Percentiles rank a stretch among this genome's conserved stretches.
Conservation (phyloP, 1,140 invertebrate genomes). For the Drosophila kanapiae region DNA sequence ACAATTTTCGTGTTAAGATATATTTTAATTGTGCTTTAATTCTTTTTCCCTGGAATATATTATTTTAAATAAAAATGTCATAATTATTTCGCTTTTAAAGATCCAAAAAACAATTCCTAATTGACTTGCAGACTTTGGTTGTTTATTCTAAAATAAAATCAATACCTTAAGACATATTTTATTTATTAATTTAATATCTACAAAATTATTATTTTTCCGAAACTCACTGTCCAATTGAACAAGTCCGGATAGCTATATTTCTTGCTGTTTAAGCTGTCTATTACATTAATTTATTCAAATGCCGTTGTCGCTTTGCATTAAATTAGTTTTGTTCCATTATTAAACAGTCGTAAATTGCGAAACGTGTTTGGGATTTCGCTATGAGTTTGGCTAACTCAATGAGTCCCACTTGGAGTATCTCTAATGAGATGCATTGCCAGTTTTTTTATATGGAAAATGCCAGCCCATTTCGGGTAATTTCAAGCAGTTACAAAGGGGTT, state of each 20-base stretch:
- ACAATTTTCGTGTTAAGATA: too few relatives aligned
- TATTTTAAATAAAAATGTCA: too few relatives aligned
- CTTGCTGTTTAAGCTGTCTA: slow-evolving; percentile 69
- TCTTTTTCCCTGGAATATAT: too few relatives aligned
- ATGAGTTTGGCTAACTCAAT: slow-evolving; percentile 45
- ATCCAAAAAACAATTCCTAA: too few relatives aligned
- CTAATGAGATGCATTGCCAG: slow-evolving; percentile 21
- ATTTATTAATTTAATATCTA: too few relatives aligned
- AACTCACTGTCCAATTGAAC: slow-evolving; percentile 30
- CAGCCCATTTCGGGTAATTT: slow-evolving; percentile 39
- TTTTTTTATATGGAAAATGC: slow-evolving; percentile 22
- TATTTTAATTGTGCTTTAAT: too few relatives aligned
- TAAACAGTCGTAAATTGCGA: slow-evolving; percentile 67
- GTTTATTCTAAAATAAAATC: too few relatives aligned
- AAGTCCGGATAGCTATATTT: slow-evolving; percentile 37
- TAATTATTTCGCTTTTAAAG: too few relatives aligned
- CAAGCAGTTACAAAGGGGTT: neutral
- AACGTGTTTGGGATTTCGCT: slow-evolving; percentile 68
- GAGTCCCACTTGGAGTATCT: slow-evolving; percentile 11
- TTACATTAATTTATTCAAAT: slow-evolving; percentile 84
- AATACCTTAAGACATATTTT: too few relatives aligned
- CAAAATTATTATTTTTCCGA: neutral
- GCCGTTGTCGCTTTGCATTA: slow-evolving; percentile 72
- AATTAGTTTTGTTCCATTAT: slow-evolving; percentile 71
- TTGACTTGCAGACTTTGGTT: too few relatives aligned